Evolutionary conservation across 1,140 invertebrate genomes (phyloP), one percentile per base, ranked within the genome.

Genomic region (Pararge aegeria): DNA sequence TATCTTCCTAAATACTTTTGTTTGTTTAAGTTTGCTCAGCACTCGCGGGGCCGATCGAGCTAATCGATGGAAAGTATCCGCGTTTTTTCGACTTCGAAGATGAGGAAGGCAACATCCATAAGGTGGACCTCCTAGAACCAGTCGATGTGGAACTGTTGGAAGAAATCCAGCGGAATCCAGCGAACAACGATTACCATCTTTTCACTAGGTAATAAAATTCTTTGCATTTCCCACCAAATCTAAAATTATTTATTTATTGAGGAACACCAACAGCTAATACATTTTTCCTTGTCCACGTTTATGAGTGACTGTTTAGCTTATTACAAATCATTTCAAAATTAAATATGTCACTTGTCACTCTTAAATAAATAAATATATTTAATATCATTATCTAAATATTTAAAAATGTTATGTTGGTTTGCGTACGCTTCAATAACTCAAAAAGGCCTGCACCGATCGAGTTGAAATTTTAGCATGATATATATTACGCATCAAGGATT

Each of bases 1-100:
- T n/a, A n/a, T n/a, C n/a, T n/a, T 24, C 2, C 3, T 24, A 24
- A 24, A 4, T 24, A 4, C 7, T 42, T 46, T 5, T 38, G 19
- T 16, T 57, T 58, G n/a, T 64, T 66, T 3, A 30, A 73, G 70
- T 55, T 4, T 70, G 64, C 40, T 50, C 63, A 27, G 70, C 61
- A 13, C 52, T 34, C 5, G 68, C 69, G 13, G 48, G 64, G 37
- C 70, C 68, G 1, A 13, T 62, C 12, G 34, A 50, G 4, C 21
- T 57, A 18, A 38, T 48, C 2, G 30, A 53, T n/a, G 37, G 18
- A 16, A 30, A 42, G 9, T 59, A 59, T 5, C 21, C 56, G 16
- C 49, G 56, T 12, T 59, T 51, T 16, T 48, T 59, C n/a, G 37
- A 59, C 1, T 50, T 42, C 5, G 27, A 48, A 19, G 56, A 44